Evolutionary conservation across 2,797 vertebrate genomes (phyloP), one percentile per base, ranked within the genome.

Genomic region (Falco columbarius): DNA sequence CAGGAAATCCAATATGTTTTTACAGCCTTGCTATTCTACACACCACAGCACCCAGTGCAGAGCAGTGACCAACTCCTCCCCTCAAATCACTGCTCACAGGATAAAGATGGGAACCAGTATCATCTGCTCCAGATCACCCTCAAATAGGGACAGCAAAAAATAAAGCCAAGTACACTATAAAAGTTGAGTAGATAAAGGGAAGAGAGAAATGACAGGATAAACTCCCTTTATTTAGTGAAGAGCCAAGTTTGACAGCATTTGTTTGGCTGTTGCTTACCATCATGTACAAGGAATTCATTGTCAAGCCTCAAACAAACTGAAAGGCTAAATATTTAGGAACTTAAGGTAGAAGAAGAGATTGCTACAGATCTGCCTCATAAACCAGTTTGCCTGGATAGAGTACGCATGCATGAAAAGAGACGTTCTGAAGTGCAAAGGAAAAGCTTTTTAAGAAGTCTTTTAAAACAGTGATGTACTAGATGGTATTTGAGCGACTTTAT

Each of bases 331-430:
- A 88, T 89, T 88, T 27, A 52, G 65, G 56, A 80, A 29, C 32
- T 46, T 22, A 76, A 88, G 62, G 67, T 55, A 76, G 56, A 29
- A 40, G 18, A 46, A 55, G 46, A 82, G 61, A 71, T 47, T 52
- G 59, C 27, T 73, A 52, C 56, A 68, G n/a, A 88, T 52, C 74
- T 6, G 3, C 46, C 68, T 67, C 4, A 2, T 40, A 82, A 79
- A 66, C 13, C 42, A 72, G 83, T 42, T 26, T 66, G 49, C 36
- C 68, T 82, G 55, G 32, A 24, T 30, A 66, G n/a, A 27, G 30
- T 14, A 58, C 0, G 0, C 56, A 29, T 8, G 24, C 44, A 27
- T 1, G 9, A 67, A 79, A 38, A 73, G 44, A 73, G 36, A 63
- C 10, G 27, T 27, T 74, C 61, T 71, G 36, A 65, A 65, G 30